Conservation (phyloP, 2,797 vertebrate species). For the Hippocampus kuda region DNA sequence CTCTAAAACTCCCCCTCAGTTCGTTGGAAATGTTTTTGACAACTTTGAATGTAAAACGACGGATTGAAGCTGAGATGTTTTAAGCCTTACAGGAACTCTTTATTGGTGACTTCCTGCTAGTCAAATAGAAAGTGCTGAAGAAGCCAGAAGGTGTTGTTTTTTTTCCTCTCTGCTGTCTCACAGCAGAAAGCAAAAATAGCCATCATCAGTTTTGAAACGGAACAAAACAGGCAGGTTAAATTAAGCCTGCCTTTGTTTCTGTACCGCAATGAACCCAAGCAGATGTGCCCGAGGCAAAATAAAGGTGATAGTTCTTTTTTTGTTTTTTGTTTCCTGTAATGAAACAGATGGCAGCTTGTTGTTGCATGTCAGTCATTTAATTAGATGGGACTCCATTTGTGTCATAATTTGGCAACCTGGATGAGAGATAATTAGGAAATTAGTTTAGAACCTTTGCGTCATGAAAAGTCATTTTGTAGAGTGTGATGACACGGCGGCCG, state of each 20-base stretch:
- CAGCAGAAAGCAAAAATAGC: slow-evolving; percentile 15
- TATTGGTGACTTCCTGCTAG: slow-evolving; percentile 46
- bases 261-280: background rate
- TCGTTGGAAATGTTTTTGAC: background rate
- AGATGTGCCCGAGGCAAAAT: background rate
- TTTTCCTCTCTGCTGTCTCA: slow-evolving; percentile 17
- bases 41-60: slow-evolving; percentile 4
- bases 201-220: slow-evolving; percentile 28
- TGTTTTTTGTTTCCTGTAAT: slow-evolving; percentile 11
- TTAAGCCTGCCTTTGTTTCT: background rate
- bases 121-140: slow-evolving; percentile 54
- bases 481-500: background rate
- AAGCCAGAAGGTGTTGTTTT: slow-evolving; percentile 32
- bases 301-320: slow-evolving; percentile 3
- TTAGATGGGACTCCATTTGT: slow-evolving; percentile 54
- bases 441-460: background rate
- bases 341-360: slow-evolving; percentile 55
- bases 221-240: slow-evolving; percentile 1
- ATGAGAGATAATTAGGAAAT: slow-evolving; percentile 26
- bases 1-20: background rate
- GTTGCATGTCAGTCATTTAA: slow-evolving; percentile 47
- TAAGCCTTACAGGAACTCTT: background rate
- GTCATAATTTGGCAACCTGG: slow-evolving; percentile 27
- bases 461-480: background rate
- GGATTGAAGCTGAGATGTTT: background rate